Percentiles rank a stretch among this genome's conserved stretches.
Evolutionary conservation across 2,797 vertebrate species (phyloP).

Genomic region (Myotis daubentonii): DNA sequence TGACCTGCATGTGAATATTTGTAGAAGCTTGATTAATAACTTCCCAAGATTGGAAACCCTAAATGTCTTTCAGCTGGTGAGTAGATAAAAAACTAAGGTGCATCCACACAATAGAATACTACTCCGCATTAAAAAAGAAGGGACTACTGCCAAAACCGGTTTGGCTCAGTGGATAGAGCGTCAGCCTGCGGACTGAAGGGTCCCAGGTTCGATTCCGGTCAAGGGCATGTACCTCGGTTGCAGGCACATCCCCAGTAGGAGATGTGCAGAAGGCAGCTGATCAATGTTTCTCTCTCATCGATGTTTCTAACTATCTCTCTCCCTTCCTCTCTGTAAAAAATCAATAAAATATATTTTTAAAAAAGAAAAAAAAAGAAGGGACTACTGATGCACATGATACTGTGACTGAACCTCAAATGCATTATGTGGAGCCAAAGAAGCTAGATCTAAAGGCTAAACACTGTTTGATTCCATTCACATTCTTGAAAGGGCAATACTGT

Average conservation of each 20-base stretch:
- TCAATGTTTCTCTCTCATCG: too few species aligned
- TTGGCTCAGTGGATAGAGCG: too few species aligned
- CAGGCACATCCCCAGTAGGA: too few species aligned
- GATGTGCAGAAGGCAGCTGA: too few species aligned
- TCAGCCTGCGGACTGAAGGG: too few species aligned
- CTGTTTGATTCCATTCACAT: neutral
- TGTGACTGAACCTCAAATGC: neutral
- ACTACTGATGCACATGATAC: neutral
- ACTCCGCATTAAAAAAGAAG: neutral
- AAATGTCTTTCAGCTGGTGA: neutral
- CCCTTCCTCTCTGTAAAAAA: too few species aligned
- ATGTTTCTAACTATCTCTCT: too few species aligned
- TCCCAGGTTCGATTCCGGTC: too few species aligned
- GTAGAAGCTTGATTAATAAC: neutral
- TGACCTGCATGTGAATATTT: neutral
- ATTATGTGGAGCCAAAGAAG: neutral
- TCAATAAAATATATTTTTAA: too few species aligned
- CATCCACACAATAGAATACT: neutral
- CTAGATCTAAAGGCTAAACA: neutral
- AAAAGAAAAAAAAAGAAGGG: neutral
- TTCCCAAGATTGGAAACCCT: neutral
- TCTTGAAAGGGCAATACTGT: constrained; percentile 1
- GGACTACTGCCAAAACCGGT: too few species aligned
- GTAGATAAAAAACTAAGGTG: neutral
- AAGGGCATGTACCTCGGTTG: too few species aligned